Evolutionary conservation across 2,797 vertebrate species (phyloP).

Genomic region (Alcedo atthis): DNA sequence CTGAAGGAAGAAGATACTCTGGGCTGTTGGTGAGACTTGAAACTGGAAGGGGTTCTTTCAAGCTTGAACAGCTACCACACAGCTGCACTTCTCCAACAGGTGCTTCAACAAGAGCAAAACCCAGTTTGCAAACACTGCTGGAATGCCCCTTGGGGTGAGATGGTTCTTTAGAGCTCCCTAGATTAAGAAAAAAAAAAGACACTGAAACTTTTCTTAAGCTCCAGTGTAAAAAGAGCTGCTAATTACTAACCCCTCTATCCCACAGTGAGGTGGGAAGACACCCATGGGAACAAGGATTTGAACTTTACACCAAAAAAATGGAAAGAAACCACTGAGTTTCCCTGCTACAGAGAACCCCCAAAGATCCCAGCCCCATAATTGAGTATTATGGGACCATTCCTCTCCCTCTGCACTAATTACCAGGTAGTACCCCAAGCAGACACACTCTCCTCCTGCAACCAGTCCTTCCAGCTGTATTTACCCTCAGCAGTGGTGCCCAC

Average conservation of each 20-base stretch:
- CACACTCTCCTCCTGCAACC: neutral
- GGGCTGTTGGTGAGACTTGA: neutral
- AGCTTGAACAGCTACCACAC: conserved; percentile 37
- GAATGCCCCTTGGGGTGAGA: conserved; percentile 34
- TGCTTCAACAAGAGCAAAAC: conserved; percentile 45
- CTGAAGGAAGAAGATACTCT: neutral
- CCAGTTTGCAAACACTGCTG: conserved; percentile 13
- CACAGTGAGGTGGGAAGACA: neutral
- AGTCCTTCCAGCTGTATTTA: conserved; percentile 23
- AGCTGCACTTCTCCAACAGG: conserved; percentile 61
- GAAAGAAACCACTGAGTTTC: neutral
- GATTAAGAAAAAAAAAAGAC: neutral
- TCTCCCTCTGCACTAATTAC: neutral
- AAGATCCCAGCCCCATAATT: fast-evolving
- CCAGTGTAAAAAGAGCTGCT: neutral
- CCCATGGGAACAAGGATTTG: neutral
- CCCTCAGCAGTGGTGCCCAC: neutral
- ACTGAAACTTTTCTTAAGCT: neutral
- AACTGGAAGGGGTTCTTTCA: conserved; percentile 49
- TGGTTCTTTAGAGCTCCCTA: neutral
- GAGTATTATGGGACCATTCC: neutral
- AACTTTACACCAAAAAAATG: neutral
- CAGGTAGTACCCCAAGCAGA: neutral
- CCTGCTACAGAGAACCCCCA: neutral
- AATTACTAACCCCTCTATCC: neutral